Conservation (phyloP, 2,797 vertebrate species). For the Schizopygopsis pylzovi region DNA sequence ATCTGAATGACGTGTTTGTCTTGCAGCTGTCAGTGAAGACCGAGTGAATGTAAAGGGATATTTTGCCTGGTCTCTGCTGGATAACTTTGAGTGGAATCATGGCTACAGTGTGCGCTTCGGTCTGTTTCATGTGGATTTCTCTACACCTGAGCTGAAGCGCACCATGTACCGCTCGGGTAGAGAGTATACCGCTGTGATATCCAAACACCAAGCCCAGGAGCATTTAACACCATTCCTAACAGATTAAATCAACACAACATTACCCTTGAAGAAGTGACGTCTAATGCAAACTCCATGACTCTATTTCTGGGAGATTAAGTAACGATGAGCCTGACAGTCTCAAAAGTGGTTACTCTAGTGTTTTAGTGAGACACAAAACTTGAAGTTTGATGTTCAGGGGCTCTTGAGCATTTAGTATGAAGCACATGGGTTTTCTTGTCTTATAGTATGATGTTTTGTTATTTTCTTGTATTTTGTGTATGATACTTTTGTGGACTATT, state of each 20-base stretch:
- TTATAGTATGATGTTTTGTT: not conserved
- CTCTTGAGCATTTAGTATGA: not conserved
- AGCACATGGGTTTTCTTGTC: not conserved
- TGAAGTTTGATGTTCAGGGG: not conserved
- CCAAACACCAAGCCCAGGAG: constrained; percentile 61
- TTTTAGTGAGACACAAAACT: not conserved
- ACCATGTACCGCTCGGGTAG: constrained; percentile 79
- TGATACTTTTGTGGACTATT: not conserved
- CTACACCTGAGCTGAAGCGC: constrained; percentile 69
- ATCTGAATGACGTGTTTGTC: constrained; percentile 19
- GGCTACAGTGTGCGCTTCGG: constrained; percentile 83
- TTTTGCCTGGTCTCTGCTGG: constrained; percentile 83
- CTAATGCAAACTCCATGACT: not conserved
- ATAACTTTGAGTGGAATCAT: constrained; percentile 84
- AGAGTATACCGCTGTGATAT: constrained; percentile 80
- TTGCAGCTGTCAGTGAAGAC: constrained; percentile 74
- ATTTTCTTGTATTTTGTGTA: not conserved
- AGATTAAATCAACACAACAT: not conserved
- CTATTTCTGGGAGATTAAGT: not conserved
- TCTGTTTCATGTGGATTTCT: constrained; percentile 84
- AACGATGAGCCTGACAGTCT: not conserved
- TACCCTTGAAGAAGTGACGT: not conserved
- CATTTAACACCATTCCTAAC: not conserved
- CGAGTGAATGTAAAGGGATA: constrained; percentile 74
- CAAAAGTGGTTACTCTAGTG: not conserved